phyloP scores from a whole-genome alignment of 2,888 invertebrate genomes.

The Tortrix viridana region DNA sequence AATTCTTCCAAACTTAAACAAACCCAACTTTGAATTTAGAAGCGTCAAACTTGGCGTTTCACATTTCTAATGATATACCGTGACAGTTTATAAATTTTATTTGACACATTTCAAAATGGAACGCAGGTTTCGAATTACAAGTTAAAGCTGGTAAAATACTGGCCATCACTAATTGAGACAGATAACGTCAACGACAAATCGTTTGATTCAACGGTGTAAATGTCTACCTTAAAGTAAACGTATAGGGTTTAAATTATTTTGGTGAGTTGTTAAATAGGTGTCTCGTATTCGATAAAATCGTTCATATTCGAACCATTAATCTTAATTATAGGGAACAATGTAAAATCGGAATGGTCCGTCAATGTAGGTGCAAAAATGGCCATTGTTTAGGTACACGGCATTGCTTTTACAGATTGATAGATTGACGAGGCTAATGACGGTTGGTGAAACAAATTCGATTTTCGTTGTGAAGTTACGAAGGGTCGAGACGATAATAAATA shows the following conservation, averaged over 20 bases:
- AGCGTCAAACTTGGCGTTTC: too few relatives aligned
- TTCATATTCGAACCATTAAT: slow-evolving; percentile 35
- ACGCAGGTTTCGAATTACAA: neutral
- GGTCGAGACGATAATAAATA: neutral
- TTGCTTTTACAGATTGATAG: slow-evolving; percentile 23
- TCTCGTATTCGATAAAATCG: slow-evolving; percentile 9
- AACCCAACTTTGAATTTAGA: too few relatives aligned
- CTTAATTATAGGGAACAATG: slow-evolving; percentile 36
- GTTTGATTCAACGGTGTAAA: neutral
- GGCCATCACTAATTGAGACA: slow-evolving; percentile 14
- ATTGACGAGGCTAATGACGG: slow-evolving; percentile 10
- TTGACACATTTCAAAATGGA: neutral
- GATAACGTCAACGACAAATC: slow-evolving; percentile 8
- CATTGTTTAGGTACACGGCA: slow-evolving; percentile 17
- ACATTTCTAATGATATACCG: too few relatives aligned
- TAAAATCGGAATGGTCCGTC: slow-evolving; percentile 27
- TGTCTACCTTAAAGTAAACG: neutral
- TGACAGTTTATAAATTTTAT: too few relatives aligned
- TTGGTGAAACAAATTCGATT: neutral
- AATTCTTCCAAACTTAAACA: too few relatives aligned
- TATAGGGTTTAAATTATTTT: neutral
- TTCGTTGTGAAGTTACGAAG: neutral
- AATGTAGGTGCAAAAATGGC: slow-evolving; percentile 12
- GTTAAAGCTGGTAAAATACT: neutral
- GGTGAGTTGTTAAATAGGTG: slow-evolving; percentile 12